Evolutionary conservation across 2,797 vertebrate species (phyloP), one percentile per base, ranked within the genome.

Genomic region (Sebastes vulpes): DNA sequence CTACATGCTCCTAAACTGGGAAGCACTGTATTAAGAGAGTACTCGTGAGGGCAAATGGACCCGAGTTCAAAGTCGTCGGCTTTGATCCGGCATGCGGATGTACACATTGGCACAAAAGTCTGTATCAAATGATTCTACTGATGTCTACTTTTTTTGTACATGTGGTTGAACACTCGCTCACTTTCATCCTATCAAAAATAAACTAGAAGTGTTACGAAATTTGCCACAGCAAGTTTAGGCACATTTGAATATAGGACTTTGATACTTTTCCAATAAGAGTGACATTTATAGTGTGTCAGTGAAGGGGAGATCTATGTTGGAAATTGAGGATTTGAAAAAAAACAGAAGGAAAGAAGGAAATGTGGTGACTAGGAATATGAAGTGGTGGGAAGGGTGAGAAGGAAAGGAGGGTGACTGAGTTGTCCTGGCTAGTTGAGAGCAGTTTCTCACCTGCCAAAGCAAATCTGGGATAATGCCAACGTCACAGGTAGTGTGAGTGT

Each of bases 391-490:
- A 59, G 11, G 18, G 11, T 48, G 56, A 14, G 14, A 28, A 42
- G 23, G 38, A 68, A 63, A 31, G n/a, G 10, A 48, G 46, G 52
- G 79, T 20, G 66, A 26, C 10, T 74, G 84, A 72, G 52, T 77
- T 11, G 29, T 72, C 57, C 72, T 79, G 76, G 83, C 74, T 10
- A 65, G 46, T 74, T 84, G 81, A 75, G 83, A 89, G 72, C 77
- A 80, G 82, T 68, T 68, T 89, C 54, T 88, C 83, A 81, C 79
- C 85, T 91, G 92, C 84, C 92, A 93, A 77, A 77, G 69, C 73
- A 85, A 87, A 93, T 94, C 88, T 94, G 87, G 81, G 82, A 88
- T 89, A 26, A 90, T 70, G 93, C 90, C 94, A 94, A 88, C 83
- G 46, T 79, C 81, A 71, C 83, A 89, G 86, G 86, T 86, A 94